Percentiles rank a stretch among this genome's conserved stretches.
phyloP scores from a whole-genome alignment of 2,888 invertebrate species.

The Lymantria monacha region DNA sequence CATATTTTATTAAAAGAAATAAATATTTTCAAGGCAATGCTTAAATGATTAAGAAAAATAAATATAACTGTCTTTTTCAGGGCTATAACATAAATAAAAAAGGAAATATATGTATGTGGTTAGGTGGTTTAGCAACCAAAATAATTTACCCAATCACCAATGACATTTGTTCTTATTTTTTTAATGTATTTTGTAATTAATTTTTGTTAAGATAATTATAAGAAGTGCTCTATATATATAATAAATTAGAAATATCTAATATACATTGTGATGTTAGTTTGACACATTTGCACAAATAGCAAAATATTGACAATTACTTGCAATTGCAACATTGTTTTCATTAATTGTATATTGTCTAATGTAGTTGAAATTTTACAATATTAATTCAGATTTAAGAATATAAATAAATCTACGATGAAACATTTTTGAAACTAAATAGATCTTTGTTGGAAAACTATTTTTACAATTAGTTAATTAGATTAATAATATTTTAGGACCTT shows the following conservation, averaged over 20 bases:
- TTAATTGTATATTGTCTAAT: constrained; percentile 9
- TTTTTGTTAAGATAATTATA: constrained; percentile 32
- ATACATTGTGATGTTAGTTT: constrained; percentile 9
- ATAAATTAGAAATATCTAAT: constrained; percentile 20
- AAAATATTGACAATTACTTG: constrained; percentile 1
- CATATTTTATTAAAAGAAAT: neutral
- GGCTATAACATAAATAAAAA: neutral
- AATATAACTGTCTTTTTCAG: neutral
- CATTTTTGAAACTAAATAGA: constrained; percentile 33
- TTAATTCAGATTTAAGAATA: neutral
- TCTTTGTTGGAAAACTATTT: constrained; percentile 48
- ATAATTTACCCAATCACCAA: constrained; percentile 25
- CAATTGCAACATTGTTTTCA: neutral
- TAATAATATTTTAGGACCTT: constrained; percentile 39
- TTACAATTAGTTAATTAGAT: constrained; percentile 43
- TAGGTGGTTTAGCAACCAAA: neutral
- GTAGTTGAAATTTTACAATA: neutral
- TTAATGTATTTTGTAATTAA: constrained; percentile 19
- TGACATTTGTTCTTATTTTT: constrained; percentile 21
- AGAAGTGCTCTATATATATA: constrained; percentile 24
- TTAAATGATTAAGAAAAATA: neutral
- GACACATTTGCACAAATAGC: constrained; percentile 28
- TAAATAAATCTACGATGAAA: constrained; percentile 19
- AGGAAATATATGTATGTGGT: neutral
- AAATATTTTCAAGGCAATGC: constrained; percentile 1